Base-by-base conservation (phyloP, 2,797 vertebrate genomes). In the Halcyon chelicuti region DNA sequence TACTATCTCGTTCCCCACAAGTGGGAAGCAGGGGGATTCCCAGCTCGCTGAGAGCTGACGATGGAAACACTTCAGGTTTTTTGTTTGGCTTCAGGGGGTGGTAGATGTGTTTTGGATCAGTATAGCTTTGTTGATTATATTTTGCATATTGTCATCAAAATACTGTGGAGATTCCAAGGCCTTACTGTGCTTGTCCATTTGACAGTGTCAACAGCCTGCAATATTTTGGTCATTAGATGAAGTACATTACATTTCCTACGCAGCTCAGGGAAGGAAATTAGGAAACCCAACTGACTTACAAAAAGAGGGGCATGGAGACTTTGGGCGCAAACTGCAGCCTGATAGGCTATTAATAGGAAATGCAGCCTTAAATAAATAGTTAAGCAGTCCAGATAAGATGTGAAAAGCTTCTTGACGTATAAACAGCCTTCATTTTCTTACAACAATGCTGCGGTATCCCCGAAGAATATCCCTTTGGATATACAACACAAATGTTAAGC, bases 251-350 rank as follows among this genome's bases (percentile, higher is more conserved):
- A 46, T 51, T 63, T 47, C 55, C 21, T 31, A 17, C 10, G 10
- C 18, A 46, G 62, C 31, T 73, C 39, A n/a, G 49, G 44, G 22
- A 93, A 88, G 29, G n/a, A 29, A 93, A 94, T 72, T 3, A 40
- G 40, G 22, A 91, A 79, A 81, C n/a, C 28, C 78, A 68, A 82
- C 16, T n/a, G 33, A 67, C 55, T 81, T 9, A 67, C 1, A 44
- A 22, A 62, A 71, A 66, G 31, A 76, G 29, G 12, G 20, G 6
- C 51, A 67, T 0, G 0, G 15, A 66, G 37, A 60, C 7, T 1
- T 84, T 42, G 33, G 71, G 28, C 40, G 42, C 47, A 35, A 70
- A 81, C 0, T 0, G 3, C 37, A 86, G 31, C 47, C 40, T 87
- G 47, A 46, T 1, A 67, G 28, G 42, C 9, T 58, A 68, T 33